These are phyloP conservation scores for Rhinoraja longicauda DNA, from an alignment of 2,797 vertebrate genomes.

Conservation along the genomic window DNA sequence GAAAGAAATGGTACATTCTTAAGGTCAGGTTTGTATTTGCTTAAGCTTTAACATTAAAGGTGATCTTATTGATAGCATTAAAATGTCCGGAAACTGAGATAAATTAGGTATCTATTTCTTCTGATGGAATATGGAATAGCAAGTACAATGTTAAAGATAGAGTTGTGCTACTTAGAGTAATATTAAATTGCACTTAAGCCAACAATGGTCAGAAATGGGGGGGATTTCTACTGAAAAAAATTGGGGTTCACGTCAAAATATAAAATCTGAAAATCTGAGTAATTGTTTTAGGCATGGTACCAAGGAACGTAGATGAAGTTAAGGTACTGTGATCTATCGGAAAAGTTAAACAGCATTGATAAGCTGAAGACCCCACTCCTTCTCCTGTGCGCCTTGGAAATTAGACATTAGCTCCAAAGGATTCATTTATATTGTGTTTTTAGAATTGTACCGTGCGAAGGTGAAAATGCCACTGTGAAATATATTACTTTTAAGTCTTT, in stretches of 20 bases:
- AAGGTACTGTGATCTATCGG: background rate
- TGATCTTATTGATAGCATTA: background rate
- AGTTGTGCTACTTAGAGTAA: no score
- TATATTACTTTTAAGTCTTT: no score
- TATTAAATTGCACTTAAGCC: no score
- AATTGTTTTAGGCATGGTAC: background rate
- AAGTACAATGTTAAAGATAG: background rate
- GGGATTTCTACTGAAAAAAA: background rate
- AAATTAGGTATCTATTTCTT: background rate
- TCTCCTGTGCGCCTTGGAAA: background rate
- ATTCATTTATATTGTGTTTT: no score
- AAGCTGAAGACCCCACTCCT: background rate
- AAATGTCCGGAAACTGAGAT: background rate
- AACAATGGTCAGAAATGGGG: no score
- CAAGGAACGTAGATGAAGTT: background rate
- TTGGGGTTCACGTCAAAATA: background rate
- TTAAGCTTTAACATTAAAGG: background rate
- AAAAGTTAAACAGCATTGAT: background rate
- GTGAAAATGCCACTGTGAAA: no score
- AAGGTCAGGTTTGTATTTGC: background rate
- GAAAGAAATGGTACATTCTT: no score
- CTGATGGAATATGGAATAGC: background rate
- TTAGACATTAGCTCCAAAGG: background rate
- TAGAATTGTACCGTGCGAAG: no score
- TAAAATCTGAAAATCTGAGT: background rate